phyloP scores from a whole-genome alignment of 2,797 vertebrate species.

The Platyrinchus mystaceus region DNA sequence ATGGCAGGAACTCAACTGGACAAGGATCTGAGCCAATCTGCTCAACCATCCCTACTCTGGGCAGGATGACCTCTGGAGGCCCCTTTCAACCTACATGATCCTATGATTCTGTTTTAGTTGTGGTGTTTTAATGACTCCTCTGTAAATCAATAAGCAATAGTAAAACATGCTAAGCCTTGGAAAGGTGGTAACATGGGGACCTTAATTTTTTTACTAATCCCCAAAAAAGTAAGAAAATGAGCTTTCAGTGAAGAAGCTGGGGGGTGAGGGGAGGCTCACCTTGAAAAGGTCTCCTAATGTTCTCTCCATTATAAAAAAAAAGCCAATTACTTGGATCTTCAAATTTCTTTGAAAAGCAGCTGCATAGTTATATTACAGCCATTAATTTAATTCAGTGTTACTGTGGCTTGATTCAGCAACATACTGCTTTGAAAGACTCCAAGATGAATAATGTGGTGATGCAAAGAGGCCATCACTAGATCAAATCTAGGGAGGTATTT shows the following conservation, averaged over 20 bases:
- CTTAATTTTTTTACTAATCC: background rate
- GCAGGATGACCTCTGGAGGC: background rate
- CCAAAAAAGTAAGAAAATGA: background rate
- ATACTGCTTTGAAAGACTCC: background rate
- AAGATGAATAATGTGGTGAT: background rate
- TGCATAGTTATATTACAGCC: background rate
- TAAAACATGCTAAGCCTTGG: background rate
- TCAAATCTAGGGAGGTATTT: background rate
- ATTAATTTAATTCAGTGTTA: background rate
- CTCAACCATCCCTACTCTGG: background rate
- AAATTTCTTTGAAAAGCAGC: background rate
- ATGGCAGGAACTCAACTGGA: background rate
- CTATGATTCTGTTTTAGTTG: background rate
- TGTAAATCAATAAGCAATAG: background rate
- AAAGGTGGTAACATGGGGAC: background rate
- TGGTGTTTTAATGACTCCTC: background rate
- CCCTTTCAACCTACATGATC: background rate
- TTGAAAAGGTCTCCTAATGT: background rate
- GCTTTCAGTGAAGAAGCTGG: background rate
- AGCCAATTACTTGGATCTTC: background rate
- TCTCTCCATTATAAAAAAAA: background rate
- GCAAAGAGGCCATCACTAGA: background rate
- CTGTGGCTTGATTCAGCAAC: background rate
- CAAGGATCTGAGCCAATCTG: background rate
- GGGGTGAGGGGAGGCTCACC: background rate